A percentile compares a stretch with the other conserved stretches of the same genome.
Conservation (phyloP, 1,140 invertebrate species). For the Andrena cerasifolii region DNA sequence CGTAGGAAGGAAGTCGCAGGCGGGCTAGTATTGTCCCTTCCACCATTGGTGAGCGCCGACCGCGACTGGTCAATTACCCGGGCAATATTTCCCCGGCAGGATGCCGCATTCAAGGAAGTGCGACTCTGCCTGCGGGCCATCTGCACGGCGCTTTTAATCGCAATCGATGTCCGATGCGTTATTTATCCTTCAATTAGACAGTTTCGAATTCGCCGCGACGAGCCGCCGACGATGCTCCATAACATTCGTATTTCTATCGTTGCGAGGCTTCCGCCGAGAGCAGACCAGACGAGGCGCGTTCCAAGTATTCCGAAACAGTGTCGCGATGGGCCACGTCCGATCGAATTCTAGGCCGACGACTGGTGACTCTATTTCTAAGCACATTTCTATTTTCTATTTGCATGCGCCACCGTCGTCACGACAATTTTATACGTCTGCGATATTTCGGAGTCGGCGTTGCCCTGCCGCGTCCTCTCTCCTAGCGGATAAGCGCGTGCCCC, state of each 20-base stretch:
- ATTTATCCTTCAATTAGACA: constrained; percentile 77
- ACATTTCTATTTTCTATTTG: constrained; percentile 81
- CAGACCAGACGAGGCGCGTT: constrained; percentile 31
- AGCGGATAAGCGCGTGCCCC: neutral
- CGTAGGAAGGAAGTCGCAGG: constrained; percentile 77
- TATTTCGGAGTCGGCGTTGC: constrained; percentile 72
- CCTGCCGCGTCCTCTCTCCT: neutral
- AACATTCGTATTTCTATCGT: constrained; percentile 26
- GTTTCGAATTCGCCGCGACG: constrained; percentile 57
- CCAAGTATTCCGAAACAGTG: constrained; percentile 51
- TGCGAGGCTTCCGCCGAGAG: too few species aligned
- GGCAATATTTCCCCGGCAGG: constrained; percentile 75
- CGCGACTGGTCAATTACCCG: constrained; percentile 42
- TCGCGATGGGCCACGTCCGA: constrained; percentile 63
- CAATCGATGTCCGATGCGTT: constrained; percentile 73
- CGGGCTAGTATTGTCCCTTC: constrained; percentile 74
- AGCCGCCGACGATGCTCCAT: too few species aligned
- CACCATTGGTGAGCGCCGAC: constrained; percentile 45
- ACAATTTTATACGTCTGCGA: constrained; percentile 80
- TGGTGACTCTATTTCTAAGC: constrained; percentile 79
- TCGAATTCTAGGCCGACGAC: constrained; percentile 77
- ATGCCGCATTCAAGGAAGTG: constrained; percentile 78
- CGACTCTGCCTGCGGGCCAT: constrained; percentile 63
- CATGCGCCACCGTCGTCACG: constrained; percentile 72
- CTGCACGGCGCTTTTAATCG: constrained; percentile 73